Conservation (phyloP, 2,797 vertebrate genomes). For the Mastacembelus armatus region DNA sequence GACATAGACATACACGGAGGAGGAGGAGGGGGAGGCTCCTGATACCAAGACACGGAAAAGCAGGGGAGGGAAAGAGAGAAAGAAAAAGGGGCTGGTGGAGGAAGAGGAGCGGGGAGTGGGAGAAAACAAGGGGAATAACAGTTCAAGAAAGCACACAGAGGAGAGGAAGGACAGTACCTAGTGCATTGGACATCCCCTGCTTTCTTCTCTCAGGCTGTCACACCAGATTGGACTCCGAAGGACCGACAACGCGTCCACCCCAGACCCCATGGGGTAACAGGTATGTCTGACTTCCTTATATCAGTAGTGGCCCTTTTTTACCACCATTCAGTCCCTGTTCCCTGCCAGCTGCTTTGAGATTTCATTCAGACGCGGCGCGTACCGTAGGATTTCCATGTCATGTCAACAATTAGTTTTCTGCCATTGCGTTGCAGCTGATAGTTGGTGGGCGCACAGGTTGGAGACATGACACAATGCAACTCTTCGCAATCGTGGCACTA, state of each 20-base stretch:
- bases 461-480: slow-evolving; percentile 68
- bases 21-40: slow-evolving; percentile 81
- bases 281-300: slow-evolving; percentile 83
- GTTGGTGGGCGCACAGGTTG: slow-evolving; percentile 66
- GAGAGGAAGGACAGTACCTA: slow-evolving; percentile 73
- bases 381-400: slow-evolving; percentile 31
- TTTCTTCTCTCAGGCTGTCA: slow-evolving; percentile 78
- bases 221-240: slow-evolving; percentile 77
- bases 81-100: slow-evolving; percentile 79
- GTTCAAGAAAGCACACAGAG: slow-evolving; percentile 73
- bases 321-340: slow-evolving; percentile 22
- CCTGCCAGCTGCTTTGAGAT: slow-evolving; percentile 41
- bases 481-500: slow-evolving; percentile 49
- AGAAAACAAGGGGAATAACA: slow-evolving; percentile 83
- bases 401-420: slow-evolving; percentile 74
- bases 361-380: slow-evolving; percentile 35
- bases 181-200: slow-evolving; percentile 73
- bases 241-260: slow-evolving; percentile 80
- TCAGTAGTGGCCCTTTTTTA: slow-evolving; percentile 19
- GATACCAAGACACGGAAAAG: slow-evolving; percentile 86
- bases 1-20: slow-evolving; percentile 55
- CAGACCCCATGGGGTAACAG: slow-evolving; percentile 91
- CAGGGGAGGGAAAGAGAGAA: slow-evolving; percentile 81
- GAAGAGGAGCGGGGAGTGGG: slow-evolving; percentile 78
- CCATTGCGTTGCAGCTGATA: slow-evolving; percentile 55